Percentiles rank a stretch among this genome's conserved stretches.
Evolutionary conservation across 2,797 vertebrate species (phyloP).

Genomic region (Sardinella longiceps): DNA sequence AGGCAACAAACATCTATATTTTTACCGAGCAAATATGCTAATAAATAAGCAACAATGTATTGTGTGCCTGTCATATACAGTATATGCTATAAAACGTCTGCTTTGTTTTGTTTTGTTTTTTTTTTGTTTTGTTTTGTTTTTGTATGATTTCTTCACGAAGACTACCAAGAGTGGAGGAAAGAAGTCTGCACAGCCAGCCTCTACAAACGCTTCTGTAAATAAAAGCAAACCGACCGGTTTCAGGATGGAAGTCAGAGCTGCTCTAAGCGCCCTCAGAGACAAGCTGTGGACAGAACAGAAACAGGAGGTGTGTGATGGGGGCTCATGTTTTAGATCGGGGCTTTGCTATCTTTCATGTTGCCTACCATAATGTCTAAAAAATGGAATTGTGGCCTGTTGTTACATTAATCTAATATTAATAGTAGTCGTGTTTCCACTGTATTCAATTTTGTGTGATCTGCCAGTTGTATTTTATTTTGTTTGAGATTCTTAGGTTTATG

Average conservation of each 20-base stretch:
- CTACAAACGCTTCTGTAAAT: slow-evolving; percentile 37
- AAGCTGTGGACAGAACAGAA: slow-evolving; percentile 69
- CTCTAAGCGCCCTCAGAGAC: slow-evolving; percentile 71
- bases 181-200: slow-evolving; percentile 39
- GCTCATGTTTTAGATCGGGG: neutral
- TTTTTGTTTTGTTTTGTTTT: neutral
- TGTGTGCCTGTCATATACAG: no score
- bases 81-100: neutral
- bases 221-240: slow-evolving; percentile 63
- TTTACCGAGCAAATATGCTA: no score
- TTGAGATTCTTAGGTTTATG: neutral
- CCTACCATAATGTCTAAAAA: no score
- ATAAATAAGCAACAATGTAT: no score
- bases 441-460: no score
- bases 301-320: slow-evolving; percentile 51
- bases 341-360: no score
- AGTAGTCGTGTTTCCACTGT: no score
- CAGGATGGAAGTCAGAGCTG: slow-evolving; percentile 72
- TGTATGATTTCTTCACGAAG: slow-evolving; percentile 23
- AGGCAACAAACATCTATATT: neutral
- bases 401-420: no score
- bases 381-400: no score
- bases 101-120: no score
- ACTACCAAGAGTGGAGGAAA: slow-evolving; percentile 43
- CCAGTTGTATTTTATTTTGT: no score